These are phyloP conservation scores for Myioborus miniatus DNA, from an alignment of 2,797 vertebrate genomes.

Conservation along the genomic window DNA sequence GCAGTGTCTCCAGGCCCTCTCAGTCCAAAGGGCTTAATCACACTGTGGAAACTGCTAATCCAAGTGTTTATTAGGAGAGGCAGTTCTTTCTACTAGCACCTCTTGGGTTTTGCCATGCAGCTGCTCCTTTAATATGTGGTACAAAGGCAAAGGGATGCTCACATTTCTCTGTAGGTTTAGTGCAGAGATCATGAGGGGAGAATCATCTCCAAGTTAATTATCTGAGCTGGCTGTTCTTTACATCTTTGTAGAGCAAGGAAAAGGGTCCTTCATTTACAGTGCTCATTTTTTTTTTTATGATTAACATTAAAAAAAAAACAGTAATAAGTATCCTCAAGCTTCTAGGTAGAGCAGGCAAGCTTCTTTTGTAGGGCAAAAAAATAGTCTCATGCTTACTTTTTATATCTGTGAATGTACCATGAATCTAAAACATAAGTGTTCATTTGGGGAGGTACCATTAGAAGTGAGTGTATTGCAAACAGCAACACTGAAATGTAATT, in stretches of 20 bases:
- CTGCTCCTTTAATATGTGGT: background rate
- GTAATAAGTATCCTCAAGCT: background rate
- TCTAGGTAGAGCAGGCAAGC: constrained; percentile 11
- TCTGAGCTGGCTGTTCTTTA: background rate
- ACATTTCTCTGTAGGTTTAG: background rate
- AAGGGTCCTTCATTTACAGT: background rate
- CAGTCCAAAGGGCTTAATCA: background rate
- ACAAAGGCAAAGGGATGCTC: background rate
- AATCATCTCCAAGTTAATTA: background rate
- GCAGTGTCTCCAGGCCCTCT: background rate
- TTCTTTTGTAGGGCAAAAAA: background rate
- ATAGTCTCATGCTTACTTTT: background rate
- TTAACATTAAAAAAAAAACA: background rate
- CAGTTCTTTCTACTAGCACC: background rate
- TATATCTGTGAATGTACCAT: background rate
- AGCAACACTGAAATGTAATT: background rate
- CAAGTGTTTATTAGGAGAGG: background rate
- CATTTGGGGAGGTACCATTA: constrained; percentile 37
- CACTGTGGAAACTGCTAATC: background rate
- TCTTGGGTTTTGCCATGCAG: background rate
- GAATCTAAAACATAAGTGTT: constrained; percentile 26
- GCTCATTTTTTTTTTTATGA: constrained; percentile 7
- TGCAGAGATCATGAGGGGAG: background rate
- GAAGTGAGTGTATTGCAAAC: constrained; percentile 20
- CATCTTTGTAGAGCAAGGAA: background rate